Conservation (phyloP, 2,888 invertebrate genomes). For the Notodonta dromedarius region DNA sequence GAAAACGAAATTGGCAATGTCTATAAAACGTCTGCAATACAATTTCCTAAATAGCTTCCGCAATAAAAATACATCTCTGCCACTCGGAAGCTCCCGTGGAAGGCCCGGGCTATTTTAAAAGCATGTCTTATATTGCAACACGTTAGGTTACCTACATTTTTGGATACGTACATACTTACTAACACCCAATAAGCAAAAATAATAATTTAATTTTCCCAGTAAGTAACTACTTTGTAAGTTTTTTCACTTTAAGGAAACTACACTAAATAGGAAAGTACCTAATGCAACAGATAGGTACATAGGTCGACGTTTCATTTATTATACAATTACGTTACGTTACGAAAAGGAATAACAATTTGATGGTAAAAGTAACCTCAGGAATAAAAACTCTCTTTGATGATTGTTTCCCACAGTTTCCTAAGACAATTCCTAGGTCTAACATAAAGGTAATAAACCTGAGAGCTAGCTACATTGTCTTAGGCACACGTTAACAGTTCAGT, state of each 20-base stretch:
- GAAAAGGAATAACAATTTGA: no score
- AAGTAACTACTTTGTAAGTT: no score
- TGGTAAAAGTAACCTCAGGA: neutral
- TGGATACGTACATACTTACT: no score
- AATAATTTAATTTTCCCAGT: no score
- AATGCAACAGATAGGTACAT: neutral
- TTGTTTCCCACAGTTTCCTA: neutral
- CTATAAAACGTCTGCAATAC: conserved; percentile 8
- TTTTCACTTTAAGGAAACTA: no score
- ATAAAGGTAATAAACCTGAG: neutral
- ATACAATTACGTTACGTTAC: no score
- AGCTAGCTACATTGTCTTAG: neutral
- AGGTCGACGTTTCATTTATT: no score
- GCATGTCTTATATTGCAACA: no score
- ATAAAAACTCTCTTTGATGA: neutral
- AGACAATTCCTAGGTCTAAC: neutral
- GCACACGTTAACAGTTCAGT: conserved; percentile 2
- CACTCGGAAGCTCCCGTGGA: neutral
- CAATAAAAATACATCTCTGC: conserved; percentile 5
- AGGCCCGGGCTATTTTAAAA: neutral
- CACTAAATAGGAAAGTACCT: neutral
- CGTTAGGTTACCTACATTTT: no score
- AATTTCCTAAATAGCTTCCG: conserved; percentile 11
- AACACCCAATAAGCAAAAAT: no score
- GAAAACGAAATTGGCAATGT: conserved; percentile 8